Percentiles rank a stretch among this genome's conserved stretches.
Conservation (phyloP, 35 echinoderm and acorn worm species). For the Holothuria glaberrima region DNA sequence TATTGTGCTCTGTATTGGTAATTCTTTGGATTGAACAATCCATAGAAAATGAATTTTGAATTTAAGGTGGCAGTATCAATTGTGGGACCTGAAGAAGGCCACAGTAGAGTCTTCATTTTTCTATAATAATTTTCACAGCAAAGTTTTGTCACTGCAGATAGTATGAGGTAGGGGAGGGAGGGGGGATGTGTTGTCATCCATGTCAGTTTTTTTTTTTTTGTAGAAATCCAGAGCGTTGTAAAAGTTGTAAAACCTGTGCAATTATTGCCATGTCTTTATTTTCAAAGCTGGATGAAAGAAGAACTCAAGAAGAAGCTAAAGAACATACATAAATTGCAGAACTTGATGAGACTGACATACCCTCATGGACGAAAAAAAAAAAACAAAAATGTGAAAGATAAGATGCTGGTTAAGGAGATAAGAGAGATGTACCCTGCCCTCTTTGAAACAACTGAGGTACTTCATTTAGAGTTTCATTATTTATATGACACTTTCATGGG, state of each 20-base stretch:
- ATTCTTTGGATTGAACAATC: no score
- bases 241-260: background rate
- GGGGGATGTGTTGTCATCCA: no score
- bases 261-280: background rate
- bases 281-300: slow-evolving; percentile 35
- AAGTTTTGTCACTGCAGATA: no score
- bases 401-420: background rate
- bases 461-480: slow-evolving; percentile 15
- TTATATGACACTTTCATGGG: background rate
- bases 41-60: no score
- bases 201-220: no score
- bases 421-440: slow-evolving; percentile 36
- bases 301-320: slow-evolving; percentile 26
- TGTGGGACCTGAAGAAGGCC: no score
- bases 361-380: background rate
- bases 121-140: no score
- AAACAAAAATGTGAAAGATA: background rate
- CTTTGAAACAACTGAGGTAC: slow-evolving; percentile 31
- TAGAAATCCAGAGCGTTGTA: no score
- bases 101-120: no score
- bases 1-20: no score
- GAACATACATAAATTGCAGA: background rate
- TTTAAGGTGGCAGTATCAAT: no score
- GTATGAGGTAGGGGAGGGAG: no score
- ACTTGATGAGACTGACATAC: slow-evolving; percentile 13